Percentiles rank a stretch among this genome's conserved stretches.
Conservation (phyloP, 1,140 invertebrate species). For the Ctenoplectra terminalis region DNA sequence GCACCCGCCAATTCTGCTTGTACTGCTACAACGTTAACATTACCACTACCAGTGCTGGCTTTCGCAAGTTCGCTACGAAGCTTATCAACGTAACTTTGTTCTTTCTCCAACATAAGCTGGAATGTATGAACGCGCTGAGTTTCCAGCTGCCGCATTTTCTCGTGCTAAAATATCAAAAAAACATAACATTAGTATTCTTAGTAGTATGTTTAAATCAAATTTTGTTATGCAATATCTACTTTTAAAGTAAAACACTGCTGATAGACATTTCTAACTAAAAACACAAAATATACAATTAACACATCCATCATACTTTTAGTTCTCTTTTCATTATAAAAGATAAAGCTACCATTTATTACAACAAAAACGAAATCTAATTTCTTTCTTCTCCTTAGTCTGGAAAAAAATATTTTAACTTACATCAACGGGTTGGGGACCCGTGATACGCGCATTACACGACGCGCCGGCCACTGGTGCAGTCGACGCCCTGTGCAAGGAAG, state of each 20-base stretch:
- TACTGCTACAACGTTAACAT: conserved; percentile 78
- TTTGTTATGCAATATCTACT: no score
- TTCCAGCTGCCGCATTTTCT: conserved; percentile 90
- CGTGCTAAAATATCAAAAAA: conserved; percentile 84
- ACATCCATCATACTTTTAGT: no score
- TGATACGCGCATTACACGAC: conserved; percentile 86
- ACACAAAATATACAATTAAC: no score
- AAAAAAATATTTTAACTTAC: conserved; percentile 84
- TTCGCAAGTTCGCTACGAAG: conserved; percentile 85
- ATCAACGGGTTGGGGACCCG: conserved; percentile 94
- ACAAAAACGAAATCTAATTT: background rate
- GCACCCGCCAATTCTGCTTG: conserved; percentile 84
- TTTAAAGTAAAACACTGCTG: background rate
- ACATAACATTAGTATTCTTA: background rate
- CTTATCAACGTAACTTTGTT: conserved; percentile 89
- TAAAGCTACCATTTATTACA: no score
- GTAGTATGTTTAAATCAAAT: no score
- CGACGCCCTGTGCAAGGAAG: conserved; percentile 76
- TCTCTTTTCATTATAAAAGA: no score
- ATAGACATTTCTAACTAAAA: no score
- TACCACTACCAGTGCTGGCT: conserved; percentile 80
- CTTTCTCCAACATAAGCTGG: conserved; percentile 91
- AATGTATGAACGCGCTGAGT: conserved; percentile 89
- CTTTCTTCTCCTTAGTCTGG: background rate
- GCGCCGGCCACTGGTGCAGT: conserved; percentile 78